Conservation (phyloP, 2,888 invertebrate species). For the Schizotus pectinicornis region DNA sequence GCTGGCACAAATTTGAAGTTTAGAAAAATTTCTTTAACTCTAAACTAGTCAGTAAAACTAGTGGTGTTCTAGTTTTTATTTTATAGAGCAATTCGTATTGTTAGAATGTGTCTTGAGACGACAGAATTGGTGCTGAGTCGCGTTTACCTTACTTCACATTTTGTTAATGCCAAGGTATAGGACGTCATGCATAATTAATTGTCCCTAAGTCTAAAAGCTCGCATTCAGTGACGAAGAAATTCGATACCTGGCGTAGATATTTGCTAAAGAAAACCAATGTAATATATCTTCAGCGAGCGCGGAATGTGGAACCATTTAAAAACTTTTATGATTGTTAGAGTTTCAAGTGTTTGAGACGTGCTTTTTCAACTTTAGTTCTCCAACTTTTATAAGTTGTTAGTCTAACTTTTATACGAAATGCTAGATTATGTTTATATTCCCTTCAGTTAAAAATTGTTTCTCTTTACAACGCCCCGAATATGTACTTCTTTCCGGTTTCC, state of each 20-base stretch:
- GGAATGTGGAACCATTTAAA: constrained; percentile 48
- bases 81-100: too few relatives aligned
- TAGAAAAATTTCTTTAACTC: too few relatives aligned
- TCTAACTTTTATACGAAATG: constrained; percentile 45
- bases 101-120: too few relatives aligned
- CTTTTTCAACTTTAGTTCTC: constrained; percentile 44
- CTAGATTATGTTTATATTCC: constrained; percentile 47
- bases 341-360: constrained; percentile 47
- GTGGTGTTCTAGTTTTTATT: too few relatives aligned
- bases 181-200: constrained; percentile 4
- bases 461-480: constrained; percentile 29
- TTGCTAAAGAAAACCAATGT: constrained; percentile 36
- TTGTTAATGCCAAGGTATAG: too few relatives aligned
- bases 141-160: too few relatives aligned
- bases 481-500: constrained; percentile 23
- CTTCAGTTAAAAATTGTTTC: constrained; percentile 39
- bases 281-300: constrained; percentile 45
- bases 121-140: too few relatives aligned
- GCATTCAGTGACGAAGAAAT: constrained; percentile 5
- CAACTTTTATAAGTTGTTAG: constrained; percentile 45
- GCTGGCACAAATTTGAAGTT: too few relatives aligned
- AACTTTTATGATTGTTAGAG: constrained; percentile 48
- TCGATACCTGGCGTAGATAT: constrained; percentile 22
- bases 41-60: too few relatives aligned
- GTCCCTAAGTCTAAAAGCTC: constrained; percentile 4